Conservation (phyloP, 2,888 invertebrate species). For the Lordiphosa andalusiaca region DNA sequence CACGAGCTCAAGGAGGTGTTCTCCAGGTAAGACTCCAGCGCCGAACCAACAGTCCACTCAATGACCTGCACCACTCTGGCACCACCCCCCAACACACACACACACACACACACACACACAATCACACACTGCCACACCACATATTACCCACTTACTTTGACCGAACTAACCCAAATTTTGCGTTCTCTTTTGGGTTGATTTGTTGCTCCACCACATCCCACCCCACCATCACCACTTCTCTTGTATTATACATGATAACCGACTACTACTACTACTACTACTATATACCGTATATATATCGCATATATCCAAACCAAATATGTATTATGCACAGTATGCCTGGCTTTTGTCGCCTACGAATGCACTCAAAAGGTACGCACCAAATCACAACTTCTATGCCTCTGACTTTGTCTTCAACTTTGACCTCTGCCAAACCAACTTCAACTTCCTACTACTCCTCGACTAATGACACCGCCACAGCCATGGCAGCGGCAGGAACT, state of each 20-base stretch:
- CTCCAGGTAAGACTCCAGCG: conserved; percentile 86
- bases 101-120: conserved; percentile 20
- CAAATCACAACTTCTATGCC: conserved; percentile 79
- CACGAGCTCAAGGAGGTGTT: conserved; percentile 99
- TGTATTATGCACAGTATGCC: conserved; percentile 89
- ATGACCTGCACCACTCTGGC: conserved; percentile 9
- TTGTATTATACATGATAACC: conserved; percentile 70
- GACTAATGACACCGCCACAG: conserved; percentile 29
- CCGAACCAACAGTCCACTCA: conserved; percentile 23
- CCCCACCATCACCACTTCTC: conserved; percentile 26
- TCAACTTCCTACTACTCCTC: conserved; percentile 65
- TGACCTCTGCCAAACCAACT: conserved; percentile 72
- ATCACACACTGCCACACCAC: conserved; percentile 1
- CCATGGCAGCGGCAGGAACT: conserved; percentile 24
- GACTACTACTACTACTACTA: conserved; percentile 28
- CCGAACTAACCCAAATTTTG: conserved; percentile 64
- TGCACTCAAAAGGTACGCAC: conserved; percentile 89
- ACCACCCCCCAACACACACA: conserved; percentile 16
- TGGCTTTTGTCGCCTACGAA: conserved; percentile 98
- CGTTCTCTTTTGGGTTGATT: conserved; percentile 70
- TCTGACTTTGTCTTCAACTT: conserved; percentile 75
- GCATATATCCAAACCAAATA: conserved; percentile 40
- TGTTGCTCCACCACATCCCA: conserved; percentile 43
- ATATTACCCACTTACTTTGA: conserved; percentile 35
- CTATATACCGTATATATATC: conserved; percentile 43